Evolutionary conservation across 2,888 invertebrate genomes (phyloP), one percentile per base, ranked within the genome.

Genomic region (Diarsia brunnea): DNA sequence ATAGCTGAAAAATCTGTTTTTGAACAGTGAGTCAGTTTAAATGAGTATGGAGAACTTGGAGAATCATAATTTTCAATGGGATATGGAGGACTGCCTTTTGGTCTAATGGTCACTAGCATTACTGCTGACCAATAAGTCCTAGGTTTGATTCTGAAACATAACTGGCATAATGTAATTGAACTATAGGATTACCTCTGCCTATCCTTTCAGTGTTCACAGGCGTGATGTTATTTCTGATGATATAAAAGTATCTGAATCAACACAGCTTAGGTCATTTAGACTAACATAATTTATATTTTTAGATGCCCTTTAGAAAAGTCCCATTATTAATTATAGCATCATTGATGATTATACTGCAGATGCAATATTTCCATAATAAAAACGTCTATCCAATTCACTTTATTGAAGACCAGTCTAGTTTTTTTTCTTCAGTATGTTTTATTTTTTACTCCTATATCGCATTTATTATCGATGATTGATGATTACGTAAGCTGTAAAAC

Each of bases 391-490:
- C 47, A 49, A 31, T 31, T 21, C n/a, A 63, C 14, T 24, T 12
- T 47, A 19, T 53, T 60, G 11, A 12, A 66, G 14, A 64, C 31
- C 14, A 55, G 31, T 21, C 10, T 43, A 45, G 19, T 58, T 49
- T 43, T 55, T 55, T 51, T 70, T 27, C 70, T 53, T 47, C 61
- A 31, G 12, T 16, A 21, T 4, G 38, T 38, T 19, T 14, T 10
- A 55, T 68, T 63, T 78, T 65, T 24, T 14, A n/a, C 43, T 24
- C 16, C 4, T 51, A 14, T 47, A 45, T 55, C 61, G 27, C 38
- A 31, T 63, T 76, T 58, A 61, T 75, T 76, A 76, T 82, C 72
- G 58, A 31, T 72, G 68, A 49, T 64, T 75, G 70, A 53, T 75
- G 70, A 53, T 68, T 74, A 73, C 63, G 66, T 71, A 76, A 69